Evolutionary conservation across 1,140 invertebrate genomes (phyloP), one percentile per base, ranked within the genome.

Genomic region (Drosophila teissieri): DNA sequence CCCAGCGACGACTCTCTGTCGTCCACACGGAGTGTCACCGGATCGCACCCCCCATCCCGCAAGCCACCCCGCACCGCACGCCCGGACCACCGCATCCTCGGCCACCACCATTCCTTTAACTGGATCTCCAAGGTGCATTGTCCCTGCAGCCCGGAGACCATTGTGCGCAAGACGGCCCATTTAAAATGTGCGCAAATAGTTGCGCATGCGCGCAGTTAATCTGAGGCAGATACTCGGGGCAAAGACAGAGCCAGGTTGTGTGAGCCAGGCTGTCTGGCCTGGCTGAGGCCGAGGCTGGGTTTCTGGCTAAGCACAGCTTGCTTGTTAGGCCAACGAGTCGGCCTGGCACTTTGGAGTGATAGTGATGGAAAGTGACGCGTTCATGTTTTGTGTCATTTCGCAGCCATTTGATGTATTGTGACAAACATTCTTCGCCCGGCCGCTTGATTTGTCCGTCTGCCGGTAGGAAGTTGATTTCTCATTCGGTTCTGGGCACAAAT

Each of bases 361-460:
- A 88, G 85, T 91, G 90, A 91, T 91, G 90, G 90, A 91, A 91
- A 91, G 90, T 91, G 90, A 91, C 90, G 79, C 90, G 90, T 88
- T 90, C 85, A 91, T 90, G 90, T 91, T 91, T 91, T 91, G 90
- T 90, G 90, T 91, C 90, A 91, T 91, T 91, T 83, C 78, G 77
- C 74, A 53, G 72, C 80, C 64, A 75, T 80, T 90, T 91, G 90
- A 91, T 90, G 82, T 91, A 91, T 91, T 91, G 90, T 91, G 90
- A 91, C 90, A 91, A 91, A 91, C 89, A 80, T 91, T 90, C 88
- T 84, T 86, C 57, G 49, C 36, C 39, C 73, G 56, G 78, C 62
- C 58, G 34, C 44, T 69, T 17, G 63, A 34, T 49, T 46, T 34
- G 11, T 15, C 24, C 2, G 15, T 61, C 34, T 27, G 8, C 3